phyloP scores from a whole-genome alignment of 30 jellyfish, hydroid and myxozoan species.

The Cassiopea andromeda region DNA sequence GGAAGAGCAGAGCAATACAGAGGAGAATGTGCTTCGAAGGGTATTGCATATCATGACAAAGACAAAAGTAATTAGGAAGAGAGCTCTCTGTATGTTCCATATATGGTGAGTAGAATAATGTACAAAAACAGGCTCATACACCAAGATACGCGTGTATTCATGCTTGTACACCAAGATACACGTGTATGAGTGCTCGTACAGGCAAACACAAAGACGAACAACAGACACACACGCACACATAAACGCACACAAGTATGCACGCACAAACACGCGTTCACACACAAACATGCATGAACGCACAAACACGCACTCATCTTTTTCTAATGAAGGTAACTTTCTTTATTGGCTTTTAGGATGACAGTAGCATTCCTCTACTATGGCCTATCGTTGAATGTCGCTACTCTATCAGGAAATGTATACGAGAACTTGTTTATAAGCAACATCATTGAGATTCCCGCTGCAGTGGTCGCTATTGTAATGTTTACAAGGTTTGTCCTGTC shows the following conservation, averaged over 20 bases:
- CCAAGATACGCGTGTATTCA: no score
- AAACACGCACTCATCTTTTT: no score
- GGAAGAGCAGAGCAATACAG: neutral
- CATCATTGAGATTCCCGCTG: conserved; percentile 59
- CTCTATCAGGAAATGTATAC: conserved; percentile 68
- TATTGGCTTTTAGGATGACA: conserved; percentile 49
- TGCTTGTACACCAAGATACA: no score
- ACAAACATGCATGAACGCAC: no score
- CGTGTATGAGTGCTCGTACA: no score
- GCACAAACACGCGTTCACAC: no score
- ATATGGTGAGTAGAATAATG: conserved; percentile 62
- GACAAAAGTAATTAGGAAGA: conserved; percentile 25
- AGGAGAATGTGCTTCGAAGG: neutral
- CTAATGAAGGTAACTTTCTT: neutral
- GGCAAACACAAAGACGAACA: no score
- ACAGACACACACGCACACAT: no score
- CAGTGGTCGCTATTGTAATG: conserved; percentile 4
- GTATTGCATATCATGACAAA: neutral
- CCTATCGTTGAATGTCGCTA: conserved; percentile 34
- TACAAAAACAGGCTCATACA: neutral
- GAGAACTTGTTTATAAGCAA: conserved; percentile 51
- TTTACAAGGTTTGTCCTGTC: conserved; percentile 2
- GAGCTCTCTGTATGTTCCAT: conserved; percentile 58
- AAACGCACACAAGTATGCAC: no score
- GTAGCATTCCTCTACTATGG: conserved; percentile 72